Evolutionary conservation across 1,140 invertebrate genomes (phyloP), one percentile per base, ranked within the genome.

Genomic region (Aphidius gifuensis): DNA sequence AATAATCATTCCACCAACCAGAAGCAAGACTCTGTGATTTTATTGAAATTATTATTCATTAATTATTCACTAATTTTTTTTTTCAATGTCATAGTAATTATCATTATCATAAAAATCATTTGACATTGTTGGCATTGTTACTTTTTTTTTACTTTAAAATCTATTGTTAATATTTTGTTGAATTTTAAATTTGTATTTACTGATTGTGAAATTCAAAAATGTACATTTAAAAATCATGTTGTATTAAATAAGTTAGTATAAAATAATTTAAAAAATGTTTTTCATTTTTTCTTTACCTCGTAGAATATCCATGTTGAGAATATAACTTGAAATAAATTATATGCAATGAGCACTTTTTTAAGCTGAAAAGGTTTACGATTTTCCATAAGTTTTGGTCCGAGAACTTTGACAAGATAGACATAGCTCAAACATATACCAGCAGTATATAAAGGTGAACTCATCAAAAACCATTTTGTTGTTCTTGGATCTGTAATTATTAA

Each of bases 321-420:
- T 71, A 93, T 69, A 56, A 95, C 91, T 86, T 95, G 90, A 66
- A 90, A 83, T 61, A 91, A 82, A 83, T 97, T 96, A 79, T 97
- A 97, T 55, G 85, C 78, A 73, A 95, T 86, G 67, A 96, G 83
- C 39, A 90, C 81, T 64, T 87, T 85, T 68, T 92, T 87, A 21
- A 96, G 82, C 65, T 94, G 85, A 73, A 91, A 90, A 5, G 93
- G 90, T 80, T 92, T 88, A 68, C 92, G 85, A 74, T 93, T 88
- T 77, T 92, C 88, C 94, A 97, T 97, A 54, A 90, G 78, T 71
- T 86, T 87, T 51, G 92, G 92, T 9, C 93, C 93, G 9, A 85
- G 58, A 59, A 89, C 85, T 82, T 92, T 93, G 58, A 92, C 90
- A 65, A 89, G 70, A 72, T 90, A 89, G 38, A 91, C 86, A 69